phyloP scores from a whole-genome alignment of 1,140 invertebrate species.

The Aphelinus atriplicis region DNA sequence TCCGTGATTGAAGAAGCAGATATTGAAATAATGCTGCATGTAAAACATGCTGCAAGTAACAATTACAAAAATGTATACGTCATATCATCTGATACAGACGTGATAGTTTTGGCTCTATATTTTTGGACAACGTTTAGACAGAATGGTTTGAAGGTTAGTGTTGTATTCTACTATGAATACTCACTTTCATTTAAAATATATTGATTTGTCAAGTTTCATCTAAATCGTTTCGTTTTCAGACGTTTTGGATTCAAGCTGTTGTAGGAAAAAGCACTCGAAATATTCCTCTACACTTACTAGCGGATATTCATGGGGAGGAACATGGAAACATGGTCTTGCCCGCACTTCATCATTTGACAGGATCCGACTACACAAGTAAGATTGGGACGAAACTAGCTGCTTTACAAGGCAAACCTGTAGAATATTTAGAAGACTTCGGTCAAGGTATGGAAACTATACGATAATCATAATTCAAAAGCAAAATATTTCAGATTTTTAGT shows the following conservation, averaged over 20 bases:
- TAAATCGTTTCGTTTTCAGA: not conserved
- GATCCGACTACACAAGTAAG: slow-evolving; percentile 7
- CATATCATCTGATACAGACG: not conserved
- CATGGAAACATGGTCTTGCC: not conserved
- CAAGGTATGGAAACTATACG: not conserved
- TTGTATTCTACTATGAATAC: too few species aligned
- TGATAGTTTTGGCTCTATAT: too few species aligned
- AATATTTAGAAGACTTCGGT: slow-evolving; percentile 2
- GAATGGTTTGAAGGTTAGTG: too few species aligned
- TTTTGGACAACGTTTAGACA: too few species aligned
- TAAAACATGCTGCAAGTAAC: not conserved
- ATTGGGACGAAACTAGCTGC: slow-evolving; percentile 3
- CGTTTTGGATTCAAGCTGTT: not conserved
- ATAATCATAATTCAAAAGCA: too few species aligned
- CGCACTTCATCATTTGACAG: slow-evolving; percentile 12
- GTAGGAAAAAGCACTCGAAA: not conserved
- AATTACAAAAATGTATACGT: slow-evolving; percentile 1
- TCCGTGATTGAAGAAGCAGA: slow-evolving; percentile 19
- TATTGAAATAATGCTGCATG: slow-evolving; percentile 1
- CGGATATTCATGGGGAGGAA: not conserved
- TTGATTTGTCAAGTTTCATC: not conserved
- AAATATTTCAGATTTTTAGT: too few species aligned
- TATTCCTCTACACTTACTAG: slow-evolving; percentile 6
- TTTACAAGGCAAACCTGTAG: not conserved
- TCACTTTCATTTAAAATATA: too few species aligned